Conservation (phyloP, 2,888 invertebrate species). For the Trachelus iudaicus region DNA sequence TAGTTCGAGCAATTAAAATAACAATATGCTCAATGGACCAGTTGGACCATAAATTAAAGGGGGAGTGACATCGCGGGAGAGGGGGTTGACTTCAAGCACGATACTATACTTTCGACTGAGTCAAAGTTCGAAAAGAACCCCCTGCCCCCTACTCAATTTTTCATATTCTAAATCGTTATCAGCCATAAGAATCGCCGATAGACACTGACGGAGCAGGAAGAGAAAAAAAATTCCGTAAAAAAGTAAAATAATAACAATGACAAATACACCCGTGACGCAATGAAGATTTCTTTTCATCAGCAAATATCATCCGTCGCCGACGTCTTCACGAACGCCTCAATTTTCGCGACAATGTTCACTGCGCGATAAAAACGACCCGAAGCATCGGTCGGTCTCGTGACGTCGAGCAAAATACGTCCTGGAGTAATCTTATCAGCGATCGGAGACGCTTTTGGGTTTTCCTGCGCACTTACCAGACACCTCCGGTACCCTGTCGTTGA, state of each 20-base stretch:
- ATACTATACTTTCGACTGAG: not conserved
- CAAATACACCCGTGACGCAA: not conserved
- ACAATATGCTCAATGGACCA: constrained; percentile 46
- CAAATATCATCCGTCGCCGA: not conserved
- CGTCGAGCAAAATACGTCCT: not conserved
- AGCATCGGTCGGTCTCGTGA: not conserved
- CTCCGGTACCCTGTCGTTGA: not conserved
- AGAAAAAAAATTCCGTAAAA: too few relatives aligned
- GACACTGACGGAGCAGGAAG: not conserved
- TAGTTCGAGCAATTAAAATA: constrained; percentile 43
- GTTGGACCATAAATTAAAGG: constrained; percentile 44
- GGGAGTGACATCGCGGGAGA: not conserved
- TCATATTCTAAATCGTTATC: too few relatives aligned
- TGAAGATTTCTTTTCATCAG: not conserved
- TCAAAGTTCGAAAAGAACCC: not conserved
- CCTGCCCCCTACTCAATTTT: too few relatives aligned
- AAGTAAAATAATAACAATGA: not conserved
- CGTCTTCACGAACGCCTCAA: not conserved
- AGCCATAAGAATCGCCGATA: too few relatives aligned
- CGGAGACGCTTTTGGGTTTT: not conserved
- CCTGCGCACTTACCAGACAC: not conserved
- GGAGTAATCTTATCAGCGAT: not conserved
- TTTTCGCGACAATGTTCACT: not conserved
- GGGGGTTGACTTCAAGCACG: not conserved
- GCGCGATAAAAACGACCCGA: not conserved